A percentile compares a stretch with the other conserved stretches of the same genome.
These are phyloP conservation scores for Copidosoma aretas DNA, from an alignment of 2,888 invertebrate species.

Conservation along the genomic window DNA sequence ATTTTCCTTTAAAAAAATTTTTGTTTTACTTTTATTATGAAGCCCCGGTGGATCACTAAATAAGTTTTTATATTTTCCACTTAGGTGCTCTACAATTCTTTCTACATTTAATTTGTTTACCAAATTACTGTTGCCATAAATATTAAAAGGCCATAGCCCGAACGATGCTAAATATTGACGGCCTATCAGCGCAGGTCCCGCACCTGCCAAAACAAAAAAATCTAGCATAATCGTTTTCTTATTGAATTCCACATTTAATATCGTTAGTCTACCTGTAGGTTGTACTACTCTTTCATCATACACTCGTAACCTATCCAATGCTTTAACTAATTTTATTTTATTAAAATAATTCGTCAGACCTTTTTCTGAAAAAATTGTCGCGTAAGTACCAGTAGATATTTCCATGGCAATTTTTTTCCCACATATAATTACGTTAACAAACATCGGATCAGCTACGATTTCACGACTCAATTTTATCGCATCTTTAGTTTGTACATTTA, in stretches of 20 bases:
- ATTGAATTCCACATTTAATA: neutral
- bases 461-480: too few species aligned
- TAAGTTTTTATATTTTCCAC: neutral
- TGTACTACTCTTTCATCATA: neutral
- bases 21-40: slow-evolving; percentile 31
- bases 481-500: too few species aligned
- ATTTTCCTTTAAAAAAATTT: too few species aligned
- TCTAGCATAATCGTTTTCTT: too few species aligned
- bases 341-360: neutral
- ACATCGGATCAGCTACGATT: too few species aligned
- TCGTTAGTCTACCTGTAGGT: neutral
- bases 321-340: neutral
- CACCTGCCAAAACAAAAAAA: too few species aligned
- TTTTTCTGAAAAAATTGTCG: neutral
- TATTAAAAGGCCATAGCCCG: neutral
- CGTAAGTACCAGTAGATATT: neutral
- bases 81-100: neutral
- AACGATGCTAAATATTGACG: neutral
- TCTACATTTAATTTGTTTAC: neutral
- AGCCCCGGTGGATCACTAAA: slow-evolving; percentile 21
- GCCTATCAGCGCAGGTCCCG: too few species aligned
- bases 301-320: neutral
- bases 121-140: neutral
- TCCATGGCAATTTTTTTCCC: neutral
- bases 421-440: too few species aligned